These are phyloP conservation scores for Allygus modestus DNA, from an alignment of 2,888 invertebrate genomes.

Conservation along the genomic window DNA sequence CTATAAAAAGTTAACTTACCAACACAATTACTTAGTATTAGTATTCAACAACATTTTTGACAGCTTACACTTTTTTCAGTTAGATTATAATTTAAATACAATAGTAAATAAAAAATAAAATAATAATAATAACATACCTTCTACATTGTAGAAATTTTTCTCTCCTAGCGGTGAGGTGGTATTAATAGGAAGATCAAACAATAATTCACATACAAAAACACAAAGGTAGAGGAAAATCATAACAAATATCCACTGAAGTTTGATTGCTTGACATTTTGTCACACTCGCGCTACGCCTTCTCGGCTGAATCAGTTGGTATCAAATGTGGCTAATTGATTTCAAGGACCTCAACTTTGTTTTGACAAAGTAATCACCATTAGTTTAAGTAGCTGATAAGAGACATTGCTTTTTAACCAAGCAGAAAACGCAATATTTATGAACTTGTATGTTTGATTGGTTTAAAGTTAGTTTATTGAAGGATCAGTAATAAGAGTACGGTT, in stretches of 20 bases:
- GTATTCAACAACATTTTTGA: too few species aligned
- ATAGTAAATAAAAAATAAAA: too few species aligned
- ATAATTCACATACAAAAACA: not conserved
- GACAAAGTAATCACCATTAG: not conserved
- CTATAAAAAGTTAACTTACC: too few species aligned
- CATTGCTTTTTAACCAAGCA: too few species aligned
- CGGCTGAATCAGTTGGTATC: not conserved
- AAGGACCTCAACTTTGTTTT: not conserved
- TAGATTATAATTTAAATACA: too few species aligned
- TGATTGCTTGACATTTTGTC: not conserved
- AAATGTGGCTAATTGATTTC: not conserved
- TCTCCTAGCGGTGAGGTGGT: not conserved
- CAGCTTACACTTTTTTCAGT: too few species aligned
- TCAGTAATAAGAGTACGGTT: too few species aligned
- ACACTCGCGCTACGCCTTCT: not conserved
- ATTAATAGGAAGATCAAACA: slow-evolving; percentile 17
- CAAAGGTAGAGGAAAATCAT: slow-evolving; percentile 11
- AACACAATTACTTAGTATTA: too few species aligned
- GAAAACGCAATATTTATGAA: too few species aligned
- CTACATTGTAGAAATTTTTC: not conserved
- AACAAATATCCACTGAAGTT: not conserved
- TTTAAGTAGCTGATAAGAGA: not conserved
- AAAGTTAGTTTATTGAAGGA: too few species aligned
- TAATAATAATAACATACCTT: slow-evolving; percentile 12
- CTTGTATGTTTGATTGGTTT: too few species aligned